These are phyloP conservation scores for Latrodectus geometricus DNA, from an alignment of 1,140 invertebrate genomes.

Conservation along the genomic window DNA sequence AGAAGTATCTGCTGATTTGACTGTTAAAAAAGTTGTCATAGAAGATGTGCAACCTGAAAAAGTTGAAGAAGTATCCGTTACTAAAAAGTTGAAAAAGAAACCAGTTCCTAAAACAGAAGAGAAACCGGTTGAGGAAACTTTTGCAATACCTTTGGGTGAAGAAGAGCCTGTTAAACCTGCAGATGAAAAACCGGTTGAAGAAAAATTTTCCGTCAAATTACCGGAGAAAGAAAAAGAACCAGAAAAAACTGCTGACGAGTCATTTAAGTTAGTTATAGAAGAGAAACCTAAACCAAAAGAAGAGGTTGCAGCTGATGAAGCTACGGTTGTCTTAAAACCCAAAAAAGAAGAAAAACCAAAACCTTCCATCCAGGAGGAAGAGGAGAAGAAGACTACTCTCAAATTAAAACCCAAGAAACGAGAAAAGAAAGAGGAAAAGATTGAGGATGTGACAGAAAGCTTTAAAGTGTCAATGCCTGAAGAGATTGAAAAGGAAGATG, in stretches of 20 bases:
- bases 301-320: slow-evolving; percentile 51
- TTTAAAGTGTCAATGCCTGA: slow-evolving; percentile 32
- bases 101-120: slow-evolving; percentile 39
- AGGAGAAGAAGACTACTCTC: slow-evolving; percentile 30
- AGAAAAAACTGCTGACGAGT: slow-evolving; percentile 45
- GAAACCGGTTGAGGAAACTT: slow-evolving; percentile 62
- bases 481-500: slow-evolving; percentile 28
- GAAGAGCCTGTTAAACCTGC: slow-evolving; percentile 69
- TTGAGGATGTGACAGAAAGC: slow-evolving; percentile 34
- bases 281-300: slow-evolving; percentile 46
- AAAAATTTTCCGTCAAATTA: slow-evolving; percentile 66
- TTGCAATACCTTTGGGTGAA: slow-evolving; percentile 67
- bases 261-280: slow-evolving; percentile 17
- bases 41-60: slow-evolving; percentile 77
- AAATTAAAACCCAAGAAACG: slow-evolving; percentile 51
- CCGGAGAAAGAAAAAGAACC: slow-evolving; percentile 65
- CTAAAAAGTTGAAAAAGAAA: slow-evolving; percentile 56
- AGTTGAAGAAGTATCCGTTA: slow-evolving; percentile 71
- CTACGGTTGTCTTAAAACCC: slow-evolving; percentile 47
- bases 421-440: background rate
- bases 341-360: slow-evolving; percentile 45
- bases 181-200: slow-evolving; percentile 64
- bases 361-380: slow-evolving; percentile 8
- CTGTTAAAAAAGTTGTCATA: slow-evolving; percentile 73
- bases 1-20: slow-evolving; percentile 76